phyloP scores from a whole-genome alignment of 2,797 vertebrate genomes.

The Masticophis lateralis region DNA sequence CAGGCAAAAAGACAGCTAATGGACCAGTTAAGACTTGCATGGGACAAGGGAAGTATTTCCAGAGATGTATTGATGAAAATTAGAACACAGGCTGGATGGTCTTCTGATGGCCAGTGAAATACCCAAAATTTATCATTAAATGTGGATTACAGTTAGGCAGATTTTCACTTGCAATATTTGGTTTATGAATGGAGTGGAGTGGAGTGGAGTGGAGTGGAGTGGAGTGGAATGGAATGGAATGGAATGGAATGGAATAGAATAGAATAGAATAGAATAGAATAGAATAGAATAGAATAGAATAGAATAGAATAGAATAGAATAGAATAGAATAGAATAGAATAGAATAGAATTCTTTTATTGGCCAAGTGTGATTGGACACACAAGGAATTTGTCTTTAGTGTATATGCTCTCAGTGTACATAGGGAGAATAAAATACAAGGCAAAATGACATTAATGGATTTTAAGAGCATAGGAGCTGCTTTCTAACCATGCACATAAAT shows the following conservation, averaged over 20 bases:
- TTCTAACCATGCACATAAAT: neutral
- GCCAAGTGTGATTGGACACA: too few species aligned
- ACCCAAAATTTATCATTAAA: accelerated
- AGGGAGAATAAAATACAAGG: neutral
- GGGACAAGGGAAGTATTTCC: conserved; percentile 37
- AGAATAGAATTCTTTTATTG: too few species aligned
- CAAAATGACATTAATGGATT: neutral
- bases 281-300: too few species aligned
- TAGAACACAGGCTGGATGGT: conserved; percentile 47
- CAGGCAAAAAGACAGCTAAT: conserved; percentile 51
- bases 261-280: too few species aligned
- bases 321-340: too few species aligned
- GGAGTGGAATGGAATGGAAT: too few species aligned
- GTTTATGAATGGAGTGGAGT: too few species aligned
- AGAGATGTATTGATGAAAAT: conserved; percentile 57
- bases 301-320: too few species aligned
- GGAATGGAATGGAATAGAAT: too few species aligned
- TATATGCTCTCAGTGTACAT: too few species aligned
- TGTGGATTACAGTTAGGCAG: neutral
- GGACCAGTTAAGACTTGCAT: conserved; percentile 50
- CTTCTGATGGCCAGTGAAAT: neutral
- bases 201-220: too few species aligned
- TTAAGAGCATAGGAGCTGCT: neutral
- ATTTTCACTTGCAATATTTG: neutral
- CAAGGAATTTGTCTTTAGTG: too few species aligned